These are phyloP conservation scores for Pollenia amentaria DNA, from an alignment of 2,888 invertebrate genomes.

Conservation along the genomic window DNA sequence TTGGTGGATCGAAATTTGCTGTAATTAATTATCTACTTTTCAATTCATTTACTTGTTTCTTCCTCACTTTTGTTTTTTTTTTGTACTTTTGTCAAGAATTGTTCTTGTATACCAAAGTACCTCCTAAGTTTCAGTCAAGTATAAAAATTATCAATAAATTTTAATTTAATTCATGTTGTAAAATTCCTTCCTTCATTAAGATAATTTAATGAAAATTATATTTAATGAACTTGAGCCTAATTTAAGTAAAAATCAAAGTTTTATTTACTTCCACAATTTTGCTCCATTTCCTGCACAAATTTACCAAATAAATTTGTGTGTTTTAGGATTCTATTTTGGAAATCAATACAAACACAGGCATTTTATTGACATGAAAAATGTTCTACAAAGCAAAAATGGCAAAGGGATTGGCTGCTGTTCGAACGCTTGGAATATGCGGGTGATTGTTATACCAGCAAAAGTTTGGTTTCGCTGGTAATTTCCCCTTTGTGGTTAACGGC, in stretches of 20 bases:
- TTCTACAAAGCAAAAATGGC: not conserved
- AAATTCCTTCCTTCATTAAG: too few species aligned
- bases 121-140: too few species aligned
- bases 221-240: too few species aligned
- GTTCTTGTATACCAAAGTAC: too few species aligned
- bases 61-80: too few species aligned
- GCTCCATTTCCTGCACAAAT: not conserved
- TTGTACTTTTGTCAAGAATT: too few species aligned
- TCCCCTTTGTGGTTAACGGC: not conserved
- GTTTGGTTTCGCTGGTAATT: not conserved
- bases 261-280: not conserved
- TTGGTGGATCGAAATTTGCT: too few species aligned
- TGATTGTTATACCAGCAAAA: not conserved
- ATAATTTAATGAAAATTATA: too few species aligned
- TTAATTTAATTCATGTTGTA: too few species aligned
- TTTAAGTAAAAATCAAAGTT: not conserved
- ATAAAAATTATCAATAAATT: too few species aligned
- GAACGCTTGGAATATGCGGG: not conserved
- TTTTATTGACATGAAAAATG: not conserved
- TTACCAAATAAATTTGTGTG: slow-evolving; percentile 1
- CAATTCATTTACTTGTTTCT: too few species aligned
- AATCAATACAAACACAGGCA: not conserved
- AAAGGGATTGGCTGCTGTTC: not conserved
- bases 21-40: too few species aligned
- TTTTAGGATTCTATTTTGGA: not conserved